These are phyloP conservation scores for Malacoctenus gilli DNA, from an alignment of 2,797 vertebrate genomes.

Conservation along the genomic window DNA sequence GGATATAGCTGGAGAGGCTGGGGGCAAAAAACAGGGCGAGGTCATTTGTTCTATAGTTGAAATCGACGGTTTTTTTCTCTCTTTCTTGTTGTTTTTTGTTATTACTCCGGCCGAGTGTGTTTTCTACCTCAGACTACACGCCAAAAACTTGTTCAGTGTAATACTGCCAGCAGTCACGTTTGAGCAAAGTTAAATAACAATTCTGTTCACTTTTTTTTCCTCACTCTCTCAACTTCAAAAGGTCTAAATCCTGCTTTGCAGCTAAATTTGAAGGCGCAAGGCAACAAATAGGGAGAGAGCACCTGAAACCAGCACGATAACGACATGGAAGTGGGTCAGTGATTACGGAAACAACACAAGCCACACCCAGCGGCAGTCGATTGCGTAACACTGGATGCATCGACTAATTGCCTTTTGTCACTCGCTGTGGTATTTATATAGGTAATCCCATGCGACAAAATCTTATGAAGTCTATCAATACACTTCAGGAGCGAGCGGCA, in stretches of 20 bases:
- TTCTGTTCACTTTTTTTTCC: not conserved
- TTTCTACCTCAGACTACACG: conserved; percentile 15
- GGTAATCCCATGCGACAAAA: conserved; percentile 3
- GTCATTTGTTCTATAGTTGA: conserved; percentile 37
- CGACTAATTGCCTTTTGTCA: conserved; percentile 28
- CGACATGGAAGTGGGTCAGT: conserved; percentile 38
- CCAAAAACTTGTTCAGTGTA: conserved; percentile 2
- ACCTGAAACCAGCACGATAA: conserved; percentile 25
- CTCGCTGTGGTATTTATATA: conserved; percentile 6
- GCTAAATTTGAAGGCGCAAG: conserved; percentile 5
- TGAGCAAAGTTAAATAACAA: conserved; percentile 6
- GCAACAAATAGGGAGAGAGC: conserved; percentile 7
- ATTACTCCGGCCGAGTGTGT: conserved; percentile 11
- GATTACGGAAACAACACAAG: conserved; percentile 14
- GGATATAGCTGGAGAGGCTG: conserved; percentile 33
- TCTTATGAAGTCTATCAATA: too few species aligned
- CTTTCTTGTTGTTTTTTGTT: not conserved
- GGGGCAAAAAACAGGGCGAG: conserved; percentile 28
- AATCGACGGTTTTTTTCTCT: conserved; percentile 3
- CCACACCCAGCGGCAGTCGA: conserved; percentile 20
- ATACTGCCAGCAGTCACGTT: conserved; percentile 17
- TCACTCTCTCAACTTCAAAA: not conserved
- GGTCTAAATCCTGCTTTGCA: conserved; percentile 11
- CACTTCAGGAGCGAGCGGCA: too few species aligned
- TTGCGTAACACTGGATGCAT: conserved; percentile 31